Percentiles rank a stretch among this genome's conserved stretches.
These are phyloP conservation scores for Sebastes umbrosus DNA, from an alignment of 2,797 vertebrate species.

Conservation along the genomic window DNA sequence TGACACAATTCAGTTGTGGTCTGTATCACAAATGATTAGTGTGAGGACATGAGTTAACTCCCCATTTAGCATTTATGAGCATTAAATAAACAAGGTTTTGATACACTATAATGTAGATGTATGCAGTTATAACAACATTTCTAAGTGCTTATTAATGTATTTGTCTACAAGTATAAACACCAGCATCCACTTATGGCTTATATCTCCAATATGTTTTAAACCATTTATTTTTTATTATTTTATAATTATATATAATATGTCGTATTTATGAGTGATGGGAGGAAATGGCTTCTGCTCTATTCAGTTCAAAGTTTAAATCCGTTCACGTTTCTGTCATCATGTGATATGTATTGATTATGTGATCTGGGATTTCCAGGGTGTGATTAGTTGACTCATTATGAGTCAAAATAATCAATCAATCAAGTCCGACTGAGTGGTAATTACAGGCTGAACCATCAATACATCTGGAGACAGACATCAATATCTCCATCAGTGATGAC, in stretches of 20 bases:
- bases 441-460: conserved; percentile 12
- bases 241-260: background rate
- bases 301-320: background rate
- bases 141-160: background rate
- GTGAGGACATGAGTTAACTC: no score
- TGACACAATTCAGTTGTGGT: no score
- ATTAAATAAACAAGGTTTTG: background rate
- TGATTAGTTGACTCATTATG: background rate
- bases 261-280: background rate
- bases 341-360: conserved; percentile 26
- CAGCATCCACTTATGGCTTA: background rate
- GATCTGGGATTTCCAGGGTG: background rate
- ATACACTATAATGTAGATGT: no score
- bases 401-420: conserved; percentile 30
- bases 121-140: background rate
- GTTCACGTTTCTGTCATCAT: background rate
- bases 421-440: conserved; percentile 16
- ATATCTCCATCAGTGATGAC: background rate
- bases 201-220: background rate
- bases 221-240: background rate
- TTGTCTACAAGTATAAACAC: background rate
- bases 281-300: background rate
- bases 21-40: no score
- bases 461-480: conserved; percentile 13
- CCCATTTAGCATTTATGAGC: background rate